Evolutionary conservation across 2,888 invertebrate genomes (phyloP).

Genomic region (Macaria liturata): DNA sequence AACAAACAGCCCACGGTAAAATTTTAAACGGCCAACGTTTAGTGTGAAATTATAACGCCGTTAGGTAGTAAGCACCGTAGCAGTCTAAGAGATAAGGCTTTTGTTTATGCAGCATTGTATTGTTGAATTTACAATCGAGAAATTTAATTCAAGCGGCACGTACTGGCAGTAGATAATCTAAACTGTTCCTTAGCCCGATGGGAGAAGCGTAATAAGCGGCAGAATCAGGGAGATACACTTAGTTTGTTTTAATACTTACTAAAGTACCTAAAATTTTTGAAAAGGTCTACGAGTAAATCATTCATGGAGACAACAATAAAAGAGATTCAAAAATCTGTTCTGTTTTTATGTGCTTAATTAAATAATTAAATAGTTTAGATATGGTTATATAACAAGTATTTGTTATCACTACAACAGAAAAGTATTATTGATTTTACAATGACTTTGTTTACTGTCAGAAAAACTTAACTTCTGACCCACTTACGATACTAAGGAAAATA

Average conservation of each 20-base stretch:
- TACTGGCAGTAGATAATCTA: conserved; percentile 18
- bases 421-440: no score
- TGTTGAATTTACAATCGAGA: conserved; percentile 63
- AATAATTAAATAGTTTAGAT: no score
- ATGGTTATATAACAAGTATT: no score
- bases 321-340: no score
- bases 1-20: conserved; percentile 15
- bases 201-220: not conserved
- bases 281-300: no score
- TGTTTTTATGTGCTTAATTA: no score
- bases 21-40: conserved; percentile 24
- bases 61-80: conserved; percentile 42
- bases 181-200: conserved; percentile 3
- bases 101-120: conserved; percentile 66
- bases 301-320: no score
- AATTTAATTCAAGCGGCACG: conserved; percentile 60
- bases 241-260: no score
- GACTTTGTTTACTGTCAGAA: no score
- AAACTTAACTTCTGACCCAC: no score
- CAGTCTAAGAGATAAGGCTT: conserved; percentile 61
- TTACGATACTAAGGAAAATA: conserved; percentile 68
- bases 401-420: no score
- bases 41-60: conserved; percentile 31
- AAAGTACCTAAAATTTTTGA: no score
- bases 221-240: not conserved